Evolutionary conservation across 2,113 vertebrate species (phyloP), one percentile per base, ranked within the genome.

Genomic region (Menura novaehollandiae): DNA sequence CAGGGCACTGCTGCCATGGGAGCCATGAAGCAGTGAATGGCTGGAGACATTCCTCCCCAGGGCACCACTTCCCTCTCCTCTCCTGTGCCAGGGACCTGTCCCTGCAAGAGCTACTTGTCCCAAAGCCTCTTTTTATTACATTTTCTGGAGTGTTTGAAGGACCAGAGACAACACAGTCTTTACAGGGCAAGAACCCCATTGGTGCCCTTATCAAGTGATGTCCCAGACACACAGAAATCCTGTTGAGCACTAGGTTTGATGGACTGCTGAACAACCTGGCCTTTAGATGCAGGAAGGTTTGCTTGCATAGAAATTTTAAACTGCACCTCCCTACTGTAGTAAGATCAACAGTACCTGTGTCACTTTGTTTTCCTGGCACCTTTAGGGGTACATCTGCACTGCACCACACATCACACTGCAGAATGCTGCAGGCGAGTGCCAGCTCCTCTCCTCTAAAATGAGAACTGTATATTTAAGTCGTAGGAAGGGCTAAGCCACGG

Each of bases 191-290:
- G 43, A 71, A 82, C 49, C 7, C 9, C 60, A 30, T 7, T 1
- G 0, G 18, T 8, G 3, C 35, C 18, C 27, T 43, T 35, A n/a
- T 3, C 13, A 22, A 27, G 52, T 2, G 6, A 16, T 18, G 4
- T 22, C 69, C 22, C 24, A 15, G 47, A 11, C 30, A 19, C 37
- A 8, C 7, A 4, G 37, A 27, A 26, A 63, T 32, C n/a, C 27
- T 30, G 32, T 5, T 28, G 52, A 76, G 53, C 73, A 72, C 73
- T 60, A 62, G 35, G 26, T 32, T 22, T 26, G 55, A 59, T 20
- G 23, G 15, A 6, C 32, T 66, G 33, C 55, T 82, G 74, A 13
- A 55, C 67, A 62, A 11, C 28, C 13, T 26, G 41, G 3, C 21
- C 19, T 49, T 30, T 37, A 1, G 0, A 11, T 7, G 32, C 0